Evolutionary conservation across 2,113 vertebrate genomes (phyloP).

Genomic region (Silurus glanis): DNA sequence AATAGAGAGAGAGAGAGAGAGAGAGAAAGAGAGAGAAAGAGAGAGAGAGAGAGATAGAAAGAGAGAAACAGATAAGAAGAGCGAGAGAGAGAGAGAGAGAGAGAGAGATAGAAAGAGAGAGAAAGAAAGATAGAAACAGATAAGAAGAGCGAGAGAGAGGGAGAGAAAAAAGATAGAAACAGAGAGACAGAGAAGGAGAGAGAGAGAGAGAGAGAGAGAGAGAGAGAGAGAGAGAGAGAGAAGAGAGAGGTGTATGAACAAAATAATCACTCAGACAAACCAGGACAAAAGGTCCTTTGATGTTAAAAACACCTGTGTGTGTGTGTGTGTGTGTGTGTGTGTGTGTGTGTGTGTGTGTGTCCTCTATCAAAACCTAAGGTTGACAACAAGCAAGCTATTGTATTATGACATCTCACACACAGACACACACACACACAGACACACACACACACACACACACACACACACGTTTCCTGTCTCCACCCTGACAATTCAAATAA

Average conservation of each 20-base stretch:
- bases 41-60: not conserved
- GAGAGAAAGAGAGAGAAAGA: not conserved
- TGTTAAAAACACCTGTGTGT: constrained; percentile 47
- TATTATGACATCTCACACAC: constrained; percentile 6
- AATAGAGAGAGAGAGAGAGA: not conserved
- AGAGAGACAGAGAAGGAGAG: too few relatives aligned
- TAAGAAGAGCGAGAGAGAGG: not conserved
- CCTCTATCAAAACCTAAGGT: constrained; percentile 33
- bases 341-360: constrained; percentile 28
- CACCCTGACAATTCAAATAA: constrained; percentile 33
- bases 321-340: constrained; percentile 33
- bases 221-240: constrained; percentile 35
- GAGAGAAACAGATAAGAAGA: not conserved
- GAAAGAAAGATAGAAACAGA: not conserved
- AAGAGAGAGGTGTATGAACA: constrained; percentile 40
- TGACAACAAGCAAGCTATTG: constrained; percentile 30
- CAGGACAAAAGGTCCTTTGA: constrained; percentile 59
- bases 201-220: too few relatives aligned
- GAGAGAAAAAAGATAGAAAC: not conserved
- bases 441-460: constrained; percentile 36
- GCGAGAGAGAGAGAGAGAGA: not conserved
- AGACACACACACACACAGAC: constrained; percentile 19
- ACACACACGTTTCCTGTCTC: constrained; percentile 31
- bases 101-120: not conserved
- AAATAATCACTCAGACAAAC: constrained; percentile 23